Evolutionary conservation across 2,797 vertebrate species (phyloP).

Genomic region (Micropoecilia bifurca): DNA sequence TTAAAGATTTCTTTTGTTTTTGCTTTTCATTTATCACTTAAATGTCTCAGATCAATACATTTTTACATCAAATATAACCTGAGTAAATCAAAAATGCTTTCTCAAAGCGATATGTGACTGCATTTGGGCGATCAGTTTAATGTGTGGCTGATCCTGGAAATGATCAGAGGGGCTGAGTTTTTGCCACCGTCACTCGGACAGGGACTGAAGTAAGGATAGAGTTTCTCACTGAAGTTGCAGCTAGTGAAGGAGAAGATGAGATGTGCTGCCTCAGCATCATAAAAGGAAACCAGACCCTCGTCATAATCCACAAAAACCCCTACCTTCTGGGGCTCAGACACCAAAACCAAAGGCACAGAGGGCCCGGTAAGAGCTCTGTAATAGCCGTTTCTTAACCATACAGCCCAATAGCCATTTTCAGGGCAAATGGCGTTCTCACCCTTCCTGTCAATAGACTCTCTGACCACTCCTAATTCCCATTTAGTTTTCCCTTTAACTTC

Average conservation of each 20-base stretch:
- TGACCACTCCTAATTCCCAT: conserved; percentile 4
- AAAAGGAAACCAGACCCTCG: conserved; percentile 13
- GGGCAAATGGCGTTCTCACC: neutral
- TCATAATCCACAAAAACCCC: conserved; percentile 25
- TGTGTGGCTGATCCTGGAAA: neutral
- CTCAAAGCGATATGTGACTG: neutral
- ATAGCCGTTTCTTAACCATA: neutral
- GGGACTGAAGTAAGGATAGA: conserved; percentile 13
- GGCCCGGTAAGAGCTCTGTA: neutral
- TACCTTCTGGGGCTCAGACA: neutral
- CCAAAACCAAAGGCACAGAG: neutral
- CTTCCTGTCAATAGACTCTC: neutral
- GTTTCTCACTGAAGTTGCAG: conserved; percentile 11
- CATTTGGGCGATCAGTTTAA: neutral
- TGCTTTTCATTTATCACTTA: neutral
- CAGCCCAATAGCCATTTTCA: conserved; percentile 4
- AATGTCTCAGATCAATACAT: neutral
- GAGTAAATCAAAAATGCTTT: neutral
- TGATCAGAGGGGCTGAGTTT: conserved; percentile 12
- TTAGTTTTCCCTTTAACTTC: neutral
- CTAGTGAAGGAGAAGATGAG: neutral
- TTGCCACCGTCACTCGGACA: neutral
- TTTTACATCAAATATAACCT: neutral
- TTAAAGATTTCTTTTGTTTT: neutral
- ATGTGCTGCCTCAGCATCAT: neutral